Percentiles rank a stretch among this genome's conserved stretches.
These are phyloP conservation scores for Marmota flaviventris DNA, from an alignment of 2,113 vertebrate species.

Conservation along the genomic window DNA sequence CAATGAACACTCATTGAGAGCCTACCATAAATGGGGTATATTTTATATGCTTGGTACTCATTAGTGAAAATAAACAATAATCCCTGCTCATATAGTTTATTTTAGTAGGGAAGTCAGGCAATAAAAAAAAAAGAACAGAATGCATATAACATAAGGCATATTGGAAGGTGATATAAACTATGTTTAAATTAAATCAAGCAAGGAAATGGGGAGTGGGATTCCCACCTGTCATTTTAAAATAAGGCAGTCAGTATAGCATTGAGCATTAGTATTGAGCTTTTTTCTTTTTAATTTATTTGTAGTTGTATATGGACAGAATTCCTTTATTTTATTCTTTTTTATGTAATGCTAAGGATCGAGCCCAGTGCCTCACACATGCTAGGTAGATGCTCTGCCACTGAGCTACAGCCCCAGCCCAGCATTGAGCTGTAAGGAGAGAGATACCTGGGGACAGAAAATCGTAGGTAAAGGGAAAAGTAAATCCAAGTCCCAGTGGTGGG, in stretches of 20 bases:
- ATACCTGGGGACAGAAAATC: neutral
- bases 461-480: neutral
- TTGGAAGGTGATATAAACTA: neutral
- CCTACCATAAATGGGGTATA: neutral
- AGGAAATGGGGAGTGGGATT: neutral
- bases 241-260: neutral
- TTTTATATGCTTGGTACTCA: neutral
- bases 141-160: neutral
- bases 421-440: neutral
- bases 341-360: no score
- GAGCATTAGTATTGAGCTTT: neutral
- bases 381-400: no score
- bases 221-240: neutral
- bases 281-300: no score
- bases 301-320: no score
- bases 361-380: no score
- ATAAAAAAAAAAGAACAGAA: neutral
- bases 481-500: neutral
- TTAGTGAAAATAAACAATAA: neutral
- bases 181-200: neutral
- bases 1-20: neutral
- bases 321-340: no score
- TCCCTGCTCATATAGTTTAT: fast-evolving
- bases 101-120: neutral
- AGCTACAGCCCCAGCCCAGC: no score